These are phyloP conservation scores for Zosterops japonicus DNA, from an alignment of 2,113 vertebrate genomes.

Conservation along the genomic window DNA sequence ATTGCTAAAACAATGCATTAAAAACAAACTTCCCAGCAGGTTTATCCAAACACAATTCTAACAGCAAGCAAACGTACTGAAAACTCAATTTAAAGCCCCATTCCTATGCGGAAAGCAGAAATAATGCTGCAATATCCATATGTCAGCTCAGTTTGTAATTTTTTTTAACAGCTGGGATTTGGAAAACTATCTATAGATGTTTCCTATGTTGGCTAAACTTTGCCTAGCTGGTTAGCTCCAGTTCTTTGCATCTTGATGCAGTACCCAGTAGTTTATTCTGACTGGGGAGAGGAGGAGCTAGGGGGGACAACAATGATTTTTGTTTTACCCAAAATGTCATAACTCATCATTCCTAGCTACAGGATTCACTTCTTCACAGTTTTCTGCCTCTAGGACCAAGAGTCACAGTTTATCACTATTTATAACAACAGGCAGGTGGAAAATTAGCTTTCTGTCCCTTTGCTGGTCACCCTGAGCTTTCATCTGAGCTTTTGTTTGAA, in stretches of 20 bases:
- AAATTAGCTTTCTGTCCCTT: neutral
- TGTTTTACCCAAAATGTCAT: neutral
- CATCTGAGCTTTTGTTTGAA: neutral
- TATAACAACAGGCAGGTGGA: neutral
- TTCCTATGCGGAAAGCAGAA: neutral
- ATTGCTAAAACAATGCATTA: slow-evolving; percentile 2
- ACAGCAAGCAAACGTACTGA: neutral
- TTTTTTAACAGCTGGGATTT: neutral
- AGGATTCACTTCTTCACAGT: neutral
- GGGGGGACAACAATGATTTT: neutral
- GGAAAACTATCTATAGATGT: neutral
- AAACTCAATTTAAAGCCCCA: neutral
- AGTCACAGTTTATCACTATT: neutral
- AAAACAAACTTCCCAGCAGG: slow-evolving; percentile 20
- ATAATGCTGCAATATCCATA: neutral
- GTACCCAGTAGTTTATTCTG: neutral
- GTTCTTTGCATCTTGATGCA: neutral
- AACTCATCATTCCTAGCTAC: neutral
- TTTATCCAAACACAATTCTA: slow-evolving; percentile 13
- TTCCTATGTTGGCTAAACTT: neutral
- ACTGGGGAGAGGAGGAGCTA: neutral
- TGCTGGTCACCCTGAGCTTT: neutral
- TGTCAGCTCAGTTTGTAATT: neutral
- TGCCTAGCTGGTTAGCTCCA: neutral
- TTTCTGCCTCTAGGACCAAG: neutral